Evolutionary conservation across 2,888 invertebrate species (phyloP).

Genomic region (Caenorhabditis sp.): DNA sequence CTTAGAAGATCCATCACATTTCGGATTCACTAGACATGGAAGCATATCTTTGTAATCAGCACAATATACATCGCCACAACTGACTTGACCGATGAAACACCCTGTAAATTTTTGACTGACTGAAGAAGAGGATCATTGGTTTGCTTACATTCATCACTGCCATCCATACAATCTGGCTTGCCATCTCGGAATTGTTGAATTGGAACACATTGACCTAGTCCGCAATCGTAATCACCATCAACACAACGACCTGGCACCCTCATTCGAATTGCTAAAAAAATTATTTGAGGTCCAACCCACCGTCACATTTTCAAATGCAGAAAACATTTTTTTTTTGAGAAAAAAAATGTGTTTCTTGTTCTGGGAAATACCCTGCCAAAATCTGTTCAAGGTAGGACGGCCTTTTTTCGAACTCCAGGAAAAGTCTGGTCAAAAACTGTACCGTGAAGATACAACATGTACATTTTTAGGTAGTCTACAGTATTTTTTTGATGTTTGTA

Average conservation of each 20-base stretch:
- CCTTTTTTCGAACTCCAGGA: no score
- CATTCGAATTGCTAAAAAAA: conserved; percentile 58
- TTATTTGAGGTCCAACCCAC: no score
- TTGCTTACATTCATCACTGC: conserved; percentile 67
- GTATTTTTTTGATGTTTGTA: neutral
- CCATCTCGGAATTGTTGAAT: conserved; percentile 65
- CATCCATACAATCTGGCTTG: conserved; percentile 64
- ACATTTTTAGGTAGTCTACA: no score
- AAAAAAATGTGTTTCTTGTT: no score
- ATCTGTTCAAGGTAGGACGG: no score
- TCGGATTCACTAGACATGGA: conserved; percentile 62
- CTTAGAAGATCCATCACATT: conserved; percentile 53
- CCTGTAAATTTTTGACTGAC: conserved; percentile 40
- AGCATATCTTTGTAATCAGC: conserved; percentile 59
- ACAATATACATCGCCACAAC: conserved; percentile 63
- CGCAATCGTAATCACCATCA: conserved; percentile 65
- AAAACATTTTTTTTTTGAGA: no score
- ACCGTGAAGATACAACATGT: neutral
- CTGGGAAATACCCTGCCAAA: no score
- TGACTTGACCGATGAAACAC: conserved; percentile 67
- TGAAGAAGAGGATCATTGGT: neutral
- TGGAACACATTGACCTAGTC: conserved; percentile 63
- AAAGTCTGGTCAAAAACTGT: no score
- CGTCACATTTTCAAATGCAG: neutral
- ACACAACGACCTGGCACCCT: conserved; percentile 65